Evolutionary conservation across 2,888 invertebrate species (phyloP), one percentile per base, ranked within the genome.

Genomic region (Ormyrus rosae): DNA sequence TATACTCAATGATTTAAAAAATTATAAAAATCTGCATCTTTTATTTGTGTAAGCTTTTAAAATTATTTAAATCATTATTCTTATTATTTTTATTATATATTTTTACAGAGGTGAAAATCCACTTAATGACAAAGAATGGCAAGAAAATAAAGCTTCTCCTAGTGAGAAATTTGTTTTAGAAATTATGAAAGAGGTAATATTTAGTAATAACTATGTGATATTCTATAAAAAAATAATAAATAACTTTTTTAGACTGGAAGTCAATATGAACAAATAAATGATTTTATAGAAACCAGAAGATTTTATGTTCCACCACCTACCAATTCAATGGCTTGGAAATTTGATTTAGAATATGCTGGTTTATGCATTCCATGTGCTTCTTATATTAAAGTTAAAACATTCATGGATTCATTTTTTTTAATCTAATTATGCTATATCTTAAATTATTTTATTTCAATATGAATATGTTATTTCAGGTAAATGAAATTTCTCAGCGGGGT

Each of bases 1-100:
- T 5, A 84, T 87, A 13, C 75, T 58, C 34, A 5, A 70, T 6
- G 56, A 9, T 0, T 53, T 88, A 53, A 46, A 34, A 11, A 34
- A 7, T 34, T 74, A 10, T 4, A n/a, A 78, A 5, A 9, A 46
- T 1, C 60, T 85, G 45, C 69, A 83, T 10, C 55, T 87, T 11
- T 60, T 85, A 55, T 83, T 85, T 63, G 83, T 87, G 88, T 88
- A 86, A 79, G 48, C 77, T 56, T 53, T 1, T 56, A 46, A 56
- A 69, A 13, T 48, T 60, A 6, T 46, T 50, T 51, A 13, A 68
- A 48, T 11, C 50, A 46, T 19, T 56, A 19, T 19, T 63, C 56
- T n/a, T 50, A 34, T 46, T 48, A 4, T 55, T 74, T 51, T n/a
- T 71, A 74, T 9, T 55, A 64, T 73, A 61, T 79, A 58, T 69